Percentiles rank a stretch among this genome's conserved stretches.
These are phyloP conservation scores for Orchestia grillus DNA, from an alignment of 1,140 invertebrate genomes.

Conservation along the genomic window DNA sequence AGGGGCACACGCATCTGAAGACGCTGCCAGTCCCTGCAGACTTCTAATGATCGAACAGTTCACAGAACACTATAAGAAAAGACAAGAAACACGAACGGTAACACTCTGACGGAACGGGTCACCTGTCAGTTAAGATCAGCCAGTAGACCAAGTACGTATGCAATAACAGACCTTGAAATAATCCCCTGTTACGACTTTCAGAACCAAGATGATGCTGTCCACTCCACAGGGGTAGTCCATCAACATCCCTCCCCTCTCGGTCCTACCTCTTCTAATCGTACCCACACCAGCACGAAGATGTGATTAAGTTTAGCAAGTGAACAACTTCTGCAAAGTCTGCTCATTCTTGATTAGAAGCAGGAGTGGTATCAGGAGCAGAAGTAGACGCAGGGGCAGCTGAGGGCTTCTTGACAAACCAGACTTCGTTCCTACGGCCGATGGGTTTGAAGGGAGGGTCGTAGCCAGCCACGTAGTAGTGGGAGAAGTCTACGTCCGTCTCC, in stretches of 20 bases:
- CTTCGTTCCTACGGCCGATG: constrained; percentile 68
- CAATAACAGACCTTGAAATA: background rate
- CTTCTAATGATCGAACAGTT: background rate
- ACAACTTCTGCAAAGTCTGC: background rate
- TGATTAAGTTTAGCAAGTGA: background rate
- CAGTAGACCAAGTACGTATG: background rate
- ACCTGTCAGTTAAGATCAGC: background rate
- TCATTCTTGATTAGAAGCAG: background rate
- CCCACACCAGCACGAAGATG: background rate
- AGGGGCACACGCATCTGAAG: background rate
- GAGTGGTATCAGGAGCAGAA: background rate
- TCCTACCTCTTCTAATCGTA: no score
- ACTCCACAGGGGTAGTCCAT: background rate
- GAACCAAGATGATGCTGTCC: background rate
- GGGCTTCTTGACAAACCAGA: constrained; percentile 68
- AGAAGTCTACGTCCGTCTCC: constrained; percentile 62
- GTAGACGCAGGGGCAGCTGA: background rate
- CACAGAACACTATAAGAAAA: background rate
- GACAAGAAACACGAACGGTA: background rate
- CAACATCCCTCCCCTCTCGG: background rate
- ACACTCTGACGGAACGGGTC: background rate
- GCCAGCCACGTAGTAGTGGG: constrained; percentile 65
- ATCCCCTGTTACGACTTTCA: background rate
- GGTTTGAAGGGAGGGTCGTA: constrained; percentile 69
- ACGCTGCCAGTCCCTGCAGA: background rate